A percentile compares a stretch with the other conserved stretches of the same genome.
phyloP scores from a whole-genome alignment of 1,140 invertebrate genomes.

The Ptiloglossa arizonensis region DNA sequence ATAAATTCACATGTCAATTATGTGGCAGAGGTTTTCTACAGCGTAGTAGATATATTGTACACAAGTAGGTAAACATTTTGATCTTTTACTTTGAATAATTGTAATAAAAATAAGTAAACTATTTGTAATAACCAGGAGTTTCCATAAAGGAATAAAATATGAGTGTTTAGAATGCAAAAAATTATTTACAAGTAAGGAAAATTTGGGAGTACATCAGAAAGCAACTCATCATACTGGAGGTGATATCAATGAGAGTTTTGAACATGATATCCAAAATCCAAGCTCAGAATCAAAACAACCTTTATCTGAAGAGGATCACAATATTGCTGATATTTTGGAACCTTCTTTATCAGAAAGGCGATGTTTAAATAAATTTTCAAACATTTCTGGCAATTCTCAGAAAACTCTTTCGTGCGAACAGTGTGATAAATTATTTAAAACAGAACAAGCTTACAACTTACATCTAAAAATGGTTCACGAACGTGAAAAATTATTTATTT shows the following conservation, averaged over 20 bases:
- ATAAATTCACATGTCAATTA: constrained; percentile 82
- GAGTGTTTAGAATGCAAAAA: constrained; percentile 81
- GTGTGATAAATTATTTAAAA: constrained; percentile 83
- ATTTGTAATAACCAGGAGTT: constrained; percentile 66
- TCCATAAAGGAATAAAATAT: constrained; percentile 81
- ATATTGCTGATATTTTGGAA: background rate
- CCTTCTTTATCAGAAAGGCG: constrained; percentile 12
- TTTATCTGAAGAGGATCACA: constrained; percentile 4
- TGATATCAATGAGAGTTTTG: constrained; percentile 71
- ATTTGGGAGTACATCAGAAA: constrained; percentile 82
- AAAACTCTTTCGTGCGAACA: constrained; percentile 78
- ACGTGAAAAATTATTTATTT: constrained; percentile 82
- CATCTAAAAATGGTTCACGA: constrained; percentile 84
- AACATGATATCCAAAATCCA: constrained; percentile 39
- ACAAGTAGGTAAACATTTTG: constrained; percentile 73
- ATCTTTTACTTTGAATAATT: background rate
- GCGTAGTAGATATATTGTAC: constrained; percentile 80
- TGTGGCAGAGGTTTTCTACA: constrained; percentile 83
- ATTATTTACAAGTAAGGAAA: constrained; percentile 79
- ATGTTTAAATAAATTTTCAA: background rate
- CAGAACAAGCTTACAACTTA: constrained; percentile 83
- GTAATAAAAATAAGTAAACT: background rate
- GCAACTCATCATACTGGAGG: constrained; percentile 80
- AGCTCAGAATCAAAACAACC: constrained; percentile 17
- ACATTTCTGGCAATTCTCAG: constrained; percentile 1